A percentile compares a stretch with the other conserved stretches of the same genome.
These are phyloP conservation scores for Rhinatrema bivittatum DNA, from an alignment of 2,797 vertebrate species.

Conservation along the genomic window DNA sequence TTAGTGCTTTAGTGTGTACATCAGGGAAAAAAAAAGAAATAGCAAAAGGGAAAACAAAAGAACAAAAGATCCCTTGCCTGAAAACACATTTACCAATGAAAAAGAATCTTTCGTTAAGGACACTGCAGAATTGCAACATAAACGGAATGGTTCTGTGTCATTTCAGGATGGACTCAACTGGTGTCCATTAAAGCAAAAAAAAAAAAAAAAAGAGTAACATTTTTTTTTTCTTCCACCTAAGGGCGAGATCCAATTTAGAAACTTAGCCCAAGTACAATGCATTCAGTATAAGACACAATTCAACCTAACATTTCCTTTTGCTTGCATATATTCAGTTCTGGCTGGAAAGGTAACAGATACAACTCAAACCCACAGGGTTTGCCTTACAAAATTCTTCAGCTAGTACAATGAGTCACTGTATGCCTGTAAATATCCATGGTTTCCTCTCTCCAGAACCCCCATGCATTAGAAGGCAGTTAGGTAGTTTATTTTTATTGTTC, in stretches of 20 bases:
- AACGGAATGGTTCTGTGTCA: slow-evolving; percentile 12
- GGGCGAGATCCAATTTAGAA: slow-evolving; percentile 27
- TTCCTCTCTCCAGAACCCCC: slow-evolving; percentile 57
- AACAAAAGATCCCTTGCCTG: slow-evolving; percentile 6
- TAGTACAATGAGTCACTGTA: slow-evolving; percentile 62
- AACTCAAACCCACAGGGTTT: slow-evolving; percentile 55
- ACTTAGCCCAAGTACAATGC: slow-evolving; percentile 33
- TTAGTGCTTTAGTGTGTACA: slow-evolving; percentile 33
- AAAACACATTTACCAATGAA: slow-evolving; percentile 13
- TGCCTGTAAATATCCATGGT: slow-evolving; percentile 61
- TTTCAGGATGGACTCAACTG: slow-evolving; percentile 13
- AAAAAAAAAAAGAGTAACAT: slow-evolving; percentile 17
- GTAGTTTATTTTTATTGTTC: slow-evolving; percentile 72
- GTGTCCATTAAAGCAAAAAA: slow-evolving; percentile 13
- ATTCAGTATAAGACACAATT: slow-evolving; percentile 43
- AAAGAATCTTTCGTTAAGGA: slow-evolving; percentile 10
- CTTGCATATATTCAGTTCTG: slow-evolving; percentile 42
- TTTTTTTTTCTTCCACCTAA: slow-evolving; percentile 30
- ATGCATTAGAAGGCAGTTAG: slow-evolving; percentile 58
- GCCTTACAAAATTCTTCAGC: slow-evolving; percentile 55
- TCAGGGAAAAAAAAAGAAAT: slow-evolving; percentile 19
- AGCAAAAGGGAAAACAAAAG: background rate
- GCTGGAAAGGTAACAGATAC: slow-evolving; percentile 56
- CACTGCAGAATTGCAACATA: slow-evolving; percentile 15
- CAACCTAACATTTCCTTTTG: slow-evolving; percentile 44